A percentile compares a stretch with the other conserved stretches of the same genome.
Conservation (phyloP, 2,113 vertebrate genomes). For the Eudyptes chrysolophus region DNA sequence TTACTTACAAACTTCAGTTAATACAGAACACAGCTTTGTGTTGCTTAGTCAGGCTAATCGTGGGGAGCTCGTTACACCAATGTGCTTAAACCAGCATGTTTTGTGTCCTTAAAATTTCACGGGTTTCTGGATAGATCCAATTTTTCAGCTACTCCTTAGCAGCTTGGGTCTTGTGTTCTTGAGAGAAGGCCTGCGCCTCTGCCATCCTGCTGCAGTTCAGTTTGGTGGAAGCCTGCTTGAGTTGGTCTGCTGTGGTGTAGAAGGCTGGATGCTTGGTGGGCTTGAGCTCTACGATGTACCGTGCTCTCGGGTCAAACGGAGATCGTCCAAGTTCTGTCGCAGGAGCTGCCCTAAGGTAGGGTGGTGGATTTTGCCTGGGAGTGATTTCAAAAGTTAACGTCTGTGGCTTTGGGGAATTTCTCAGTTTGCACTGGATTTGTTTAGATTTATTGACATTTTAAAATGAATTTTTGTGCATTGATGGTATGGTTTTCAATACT, state of each 20-base stretch:
- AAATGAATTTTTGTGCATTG: background rate
- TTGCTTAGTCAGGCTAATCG: background rate
- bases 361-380: background rate
- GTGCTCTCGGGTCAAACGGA: background rate
- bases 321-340: background rate
- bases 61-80: background rate
- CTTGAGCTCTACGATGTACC: background rate
- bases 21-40: background rate
- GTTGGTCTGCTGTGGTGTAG: background rate
- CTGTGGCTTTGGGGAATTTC: background rate
- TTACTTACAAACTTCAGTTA: background rate
- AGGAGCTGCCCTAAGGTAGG: background rate
- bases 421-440: background rate
- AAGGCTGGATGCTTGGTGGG: background rate
- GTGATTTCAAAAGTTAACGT: background rate
- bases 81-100: background rate
- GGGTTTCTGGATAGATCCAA: background rate
- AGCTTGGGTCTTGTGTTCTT: background rate
- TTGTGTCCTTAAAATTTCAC: background rate
- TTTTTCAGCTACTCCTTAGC: background rate
- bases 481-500: background rate
- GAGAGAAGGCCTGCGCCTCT: background rate
- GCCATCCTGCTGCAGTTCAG: background rate
- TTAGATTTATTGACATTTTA: background rate
- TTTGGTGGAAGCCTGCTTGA: background rate